phyloP scores from a whole-genome alignment of 2,113 vertebrate genomes.

The Upupa epops region DNA sequence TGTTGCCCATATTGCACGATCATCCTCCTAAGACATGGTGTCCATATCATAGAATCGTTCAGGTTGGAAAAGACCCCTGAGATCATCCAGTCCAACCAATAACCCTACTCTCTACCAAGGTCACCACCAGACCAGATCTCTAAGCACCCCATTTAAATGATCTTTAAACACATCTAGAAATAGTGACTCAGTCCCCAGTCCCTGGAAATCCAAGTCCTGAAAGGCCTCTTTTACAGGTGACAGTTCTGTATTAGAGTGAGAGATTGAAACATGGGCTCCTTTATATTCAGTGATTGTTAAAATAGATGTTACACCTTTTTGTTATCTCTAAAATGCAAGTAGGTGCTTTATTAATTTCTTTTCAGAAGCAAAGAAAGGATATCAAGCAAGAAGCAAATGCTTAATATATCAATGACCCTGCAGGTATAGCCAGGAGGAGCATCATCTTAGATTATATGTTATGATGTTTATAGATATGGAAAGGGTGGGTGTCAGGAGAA shows the following conservation, averaged over 20 bases:
- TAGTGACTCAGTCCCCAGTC: too few species aligned
- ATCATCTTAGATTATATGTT: neutral
- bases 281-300: neutral
- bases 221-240: neutral
- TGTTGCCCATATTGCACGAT: neutral
- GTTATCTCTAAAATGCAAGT: neutral
- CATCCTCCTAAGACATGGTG: neutral
- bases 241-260: neutral
- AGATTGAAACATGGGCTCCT: neutral
- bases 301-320: neutral
- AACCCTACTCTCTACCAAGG: too few species aligned
- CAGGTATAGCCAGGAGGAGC: neutral
- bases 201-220: neutral
- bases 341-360: neutral
- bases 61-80: too few species aligned
- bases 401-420: neutral
- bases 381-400: neutral
- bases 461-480: too few species aligned
- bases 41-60: neutral
- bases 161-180: too few species aligned
- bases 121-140: too few species aligned
- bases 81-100: too few species aligned
- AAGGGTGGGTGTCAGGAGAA: too few species aligned
- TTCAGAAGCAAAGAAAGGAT: neutral
- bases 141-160: too few species aligned